phyloP scores from a whole-genome alignment of 2,888 invertebrate species.

The Epicampocera succincta region DNA sequence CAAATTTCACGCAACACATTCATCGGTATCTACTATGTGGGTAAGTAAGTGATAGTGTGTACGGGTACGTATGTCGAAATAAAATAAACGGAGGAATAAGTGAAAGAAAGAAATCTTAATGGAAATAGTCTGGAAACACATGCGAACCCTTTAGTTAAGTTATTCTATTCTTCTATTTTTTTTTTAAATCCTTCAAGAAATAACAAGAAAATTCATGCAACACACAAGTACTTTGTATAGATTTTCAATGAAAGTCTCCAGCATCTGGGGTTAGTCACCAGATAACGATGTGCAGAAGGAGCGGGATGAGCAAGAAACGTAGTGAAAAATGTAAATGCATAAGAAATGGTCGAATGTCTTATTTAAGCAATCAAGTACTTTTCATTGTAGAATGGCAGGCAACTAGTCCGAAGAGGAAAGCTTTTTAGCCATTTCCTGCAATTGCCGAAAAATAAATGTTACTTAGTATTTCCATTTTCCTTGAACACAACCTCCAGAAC shows the following conservation, averaged over 20 bases:
- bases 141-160: constrained; percentile 60
- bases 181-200: constrained; percentile 27
- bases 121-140: constrained; percentile 65
- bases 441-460: constrained; percentile 64
- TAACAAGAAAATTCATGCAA: constrained; percentile 37
- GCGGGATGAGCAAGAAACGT: constrained; percentile 23
- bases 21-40: constrained; percentile 44
- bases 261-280: constrained; percentile 48
- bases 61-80: neutral
- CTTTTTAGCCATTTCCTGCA: constrained; percentile 72
- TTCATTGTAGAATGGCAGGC: constrained; percentile 52
- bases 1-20: constrained; percentile 68
- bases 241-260: constrained; percentile 47
- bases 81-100: constrained; percentile 18
- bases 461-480: constrained; percentile 38
- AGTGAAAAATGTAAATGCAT: constrained; percentile 51
- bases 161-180: constrained; percentile 45
- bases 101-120: constrained; percentile 56
- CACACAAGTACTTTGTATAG: constrained; percentile 53
- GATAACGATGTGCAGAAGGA: constrained; percentile 18
- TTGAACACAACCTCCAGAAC: constrained; percentile 9
- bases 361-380: constrained; percentile 56
- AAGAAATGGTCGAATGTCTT: constrained; percentile 45
- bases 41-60: neutral
- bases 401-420: constrained; percentile 63